Evolutionary conservation across 2,113 vertebrate genomes (phyloP), one percentile per base, ranked within the genome.

Genomic region (Prionailurus bengalensis): DNA sequence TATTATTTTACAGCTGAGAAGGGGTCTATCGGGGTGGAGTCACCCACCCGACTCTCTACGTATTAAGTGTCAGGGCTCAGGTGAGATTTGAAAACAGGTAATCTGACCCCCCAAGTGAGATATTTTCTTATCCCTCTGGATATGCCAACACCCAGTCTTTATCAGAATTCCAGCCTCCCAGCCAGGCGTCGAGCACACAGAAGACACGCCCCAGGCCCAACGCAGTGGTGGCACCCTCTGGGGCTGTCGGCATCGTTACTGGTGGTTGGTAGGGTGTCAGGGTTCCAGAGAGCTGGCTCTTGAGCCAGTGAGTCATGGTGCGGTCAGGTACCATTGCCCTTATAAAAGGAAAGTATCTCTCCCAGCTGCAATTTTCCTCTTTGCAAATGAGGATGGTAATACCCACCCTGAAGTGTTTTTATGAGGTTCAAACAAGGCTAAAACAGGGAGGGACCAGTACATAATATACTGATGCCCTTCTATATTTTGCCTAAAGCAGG

Each of bases 71-170:
- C 29, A 68, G 51, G 74, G 48, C 4, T 61, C 33, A 73, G 55
- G 27, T 4, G 51, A 27, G 39, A 23, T 83, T 74, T 80, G n/a
- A 55, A 48, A 31, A 45, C 8, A 29, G 45, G n/a, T 51, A 10
- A 63, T 42, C 79, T 1, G 63, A 68, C 53, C 39, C 39, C 65
- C 63, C 51, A 15, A 92, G 25, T 1, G n/a, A 94, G 71, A 45
- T n/a, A 4, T 23, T 53, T 27, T 48, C 83, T 53, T 29, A 2
- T 83, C 78, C 83, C 83, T 48, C 21, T 19, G 45, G 42, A 51
- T 16, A 31, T 1, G 2, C n/a, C 27, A 48, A 5, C 1, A 1
- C 25, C 14, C 11, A 13, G 21, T 17, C 6, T 78, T 58, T 19
- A n/a, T 73, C 3, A 5, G 66, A 61, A 73, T 55, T 7, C 79